Percentiles rank a stretch among this genome's conserved stretches.
phyloP scores from a whole-genome alignment of 2,797 vertebrate genomes.

The Myripristis murdjan region DNA sequence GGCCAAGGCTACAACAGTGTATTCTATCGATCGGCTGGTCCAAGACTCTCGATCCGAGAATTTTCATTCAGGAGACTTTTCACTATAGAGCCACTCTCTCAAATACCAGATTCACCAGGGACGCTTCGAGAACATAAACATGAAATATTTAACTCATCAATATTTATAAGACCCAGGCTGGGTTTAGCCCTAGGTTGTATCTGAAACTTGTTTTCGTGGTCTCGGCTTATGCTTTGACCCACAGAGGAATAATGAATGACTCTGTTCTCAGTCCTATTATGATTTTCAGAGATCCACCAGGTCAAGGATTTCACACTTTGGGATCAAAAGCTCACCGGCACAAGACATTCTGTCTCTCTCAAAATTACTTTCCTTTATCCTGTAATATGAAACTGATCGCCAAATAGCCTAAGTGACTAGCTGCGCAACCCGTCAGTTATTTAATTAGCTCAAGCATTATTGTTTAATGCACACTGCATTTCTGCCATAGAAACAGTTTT shows the following conservation, averaged over 20 bases:
- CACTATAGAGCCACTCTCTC: slow-evolving; percentile 21
- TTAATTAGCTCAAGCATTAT: neutral
- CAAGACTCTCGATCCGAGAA: slow-evolving; percentile 16
- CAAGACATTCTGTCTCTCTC: slow-evolving; percentile 26
- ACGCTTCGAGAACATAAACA: slow-evolving; percentile 27
- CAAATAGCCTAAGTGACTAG: neutral
- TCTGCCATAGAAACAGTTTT: no score
- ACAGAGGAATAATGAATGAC: slow-evolving; percentile 26
- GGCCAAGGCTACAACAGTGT: neutral
- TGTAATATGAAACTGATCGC: slow-evolving; percentile 15
- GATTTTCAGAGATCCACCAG: slow-evolving; percentile 25
- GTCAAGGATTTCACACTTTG: slow-evolving; percentile 31
- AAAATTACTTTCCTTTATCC: slow-evolving; percentile 12
- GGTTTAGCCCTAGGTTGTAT: slow-evolving; percentile 26
- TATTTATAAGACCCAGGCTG: slow-evolving; percentile 49
- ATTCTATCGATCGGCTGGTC: slow-evolving; percentile 30
- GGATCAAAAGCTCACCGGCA: slow-evolving; percentile 31
- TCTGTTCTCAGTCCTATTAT: slow-evolving; percentile 1
- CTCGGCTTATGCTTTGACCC: slow-evolving; percentile 35
- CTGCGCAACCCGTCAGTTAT: slow-evolving; percentile 22
- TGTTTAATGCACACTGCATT: no score
- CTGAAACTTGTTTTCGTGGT: slow-evolving; percentile 12
- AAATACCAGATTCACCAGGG: slow-evolving; percentile 28
- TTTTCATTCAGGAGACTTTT: no score
- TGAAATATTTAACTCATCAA: slow-evolving; percentile 63